phyloP scores from a whole-genome alignment of 2,888 invertebrate species.

The Clunio marinus region DNA sequence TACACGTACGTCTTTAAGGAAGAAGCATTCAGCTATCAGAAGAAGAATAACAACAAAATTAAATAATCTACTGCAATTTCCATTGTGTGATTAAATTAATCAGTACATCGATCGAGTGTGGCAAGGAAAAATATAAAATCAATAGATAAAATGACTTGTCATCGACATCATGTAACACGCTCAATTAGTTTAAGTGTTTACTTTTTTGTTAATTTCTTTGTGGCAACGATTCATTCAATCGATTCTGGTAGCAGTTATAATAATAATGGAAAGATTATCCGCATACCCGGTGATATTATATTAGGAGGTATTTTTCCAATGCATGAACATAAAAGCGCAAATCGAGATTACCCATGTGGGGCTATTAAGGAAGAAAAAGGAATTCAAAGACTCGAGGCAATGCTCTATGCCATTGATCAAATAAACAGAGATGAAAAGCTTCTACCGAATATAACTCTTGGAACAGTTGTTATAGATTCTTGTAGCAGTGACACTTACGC shows the following conservation, averaged over 20 bases:
- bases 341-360: constrained; percentile 53
- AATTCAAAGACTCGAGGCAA: constrained; percentile 64
- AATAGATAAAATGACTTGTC: constrained; percentile 14
- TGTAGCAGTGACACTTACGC: constrained; percentile 65
- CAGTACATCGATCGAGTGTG: constrained; percentile 10
- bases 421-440: constrained; percentile 58
- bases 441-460: constrained; percentile 60
- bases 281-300: constrained; percentile 59
- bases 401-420: constrained; percentile 62
- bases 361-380: constrained; percentile 64
- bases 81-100: background rate
- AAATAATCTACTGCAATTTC: background rate
- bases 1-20: too few species aligned
- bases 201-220: constrained; percentile 25
- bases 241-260: constrained; percentile 10
- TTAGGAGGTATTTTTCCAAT: constrained; percentile 67
- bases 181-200: constrained; percentile 35
- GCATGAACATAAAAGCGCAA: constrained; percentile 56
- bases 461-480: constrained; percentile 59
- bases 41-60: too few species aligned
- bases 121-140: background rate
- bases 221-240: constrained; percentile 31
- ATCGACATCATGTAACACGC: constrained; percentile 11
- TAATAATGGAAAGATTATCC: constrained; percentile 43
- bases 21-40: too few species aligned